phyloP scores from a whole-genome alignment of 1,140 invertebrate genomes.

The Caenorhabditis brenneri region DNA sequence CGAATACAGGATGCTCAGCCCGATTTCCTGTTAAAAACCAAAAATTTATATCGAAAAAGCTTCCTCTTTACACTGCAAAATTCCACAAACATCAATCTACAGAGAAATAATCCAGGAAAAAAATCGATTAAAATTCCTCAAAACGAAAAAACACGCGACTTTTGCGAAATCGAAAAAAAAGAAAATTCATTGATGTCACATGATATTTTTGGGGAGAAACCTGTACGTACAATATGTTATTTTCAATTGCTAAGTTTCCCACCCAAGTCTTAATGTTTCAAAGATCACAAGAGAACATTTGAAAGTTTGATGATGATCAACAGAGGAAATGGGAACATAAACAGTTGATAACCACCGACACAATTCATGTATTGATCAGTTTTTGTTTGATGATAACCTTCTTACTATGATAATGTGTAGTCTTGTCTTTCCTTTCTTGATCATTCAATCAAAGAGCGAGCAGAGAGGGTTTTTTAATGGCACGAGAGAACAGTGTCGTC shows the following conservation, averaged over 20 bases:
- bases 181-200: not conserved
- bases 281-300: not conserved
- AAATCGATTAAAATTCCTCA: not conserved
- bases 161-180: too few relatives aligned
- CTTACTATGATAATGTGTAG: slow-evolving; percentile 8
- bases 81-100: too few relatives aligned
- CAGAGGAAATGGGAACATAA: not conserved
- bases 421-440: not conserved
- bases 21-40: not conserved
- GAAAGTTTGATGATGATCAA: not conserved
- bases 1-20: too few relatives aligned
- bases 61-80: too few relatives aligned
- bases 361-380: not conserved
- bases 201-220: not conserved
- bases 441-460: not conserved
- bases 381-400: not conserved
- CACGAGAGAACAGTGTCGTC: not conserved
- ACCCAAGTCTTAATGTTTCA: slow-evolving; percentile 17
- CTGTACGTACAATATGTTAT: not conserved
- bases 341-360: not conserved
- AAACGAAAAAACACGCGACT: not conserved
- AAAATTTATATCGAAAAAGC: too few relatives aligned
- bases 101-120: too few relatives aligned
- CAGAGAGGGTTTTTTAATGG: not conserved
- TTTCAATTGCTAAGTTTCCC: slow-evolving; percentile 24